These are phyloP conservation scores for Euproctis similis DNA, from an alignment of 2,888 invertebrate species.

Conservation along the genomic window DNA sequence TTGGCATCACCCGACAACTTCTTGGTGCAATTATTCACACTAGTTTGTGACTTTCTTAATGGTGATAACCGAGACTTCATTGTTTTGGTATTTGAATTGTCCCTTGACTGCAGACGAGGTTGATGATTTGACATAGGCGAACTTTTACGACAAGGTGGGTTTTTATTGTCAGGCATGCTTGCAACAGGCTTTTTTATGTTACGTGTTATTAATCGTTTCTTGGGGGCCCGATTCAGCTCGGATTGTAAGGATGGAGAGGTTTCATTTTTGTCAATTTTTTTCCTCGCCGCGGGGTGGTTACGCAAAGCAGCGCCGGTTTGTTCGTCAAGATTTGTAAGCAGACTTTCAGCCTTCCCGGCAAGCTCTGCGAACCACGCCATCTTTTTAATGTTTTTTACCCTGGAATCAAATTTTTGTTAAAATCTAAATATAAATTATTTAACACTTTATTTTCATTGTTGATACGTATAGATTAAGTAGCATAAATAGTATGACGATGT, in stretches of 20 bases:
- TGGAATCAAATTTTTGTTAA: too few species aligned
- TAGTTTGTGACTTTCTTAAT: constrained; percentile 30
- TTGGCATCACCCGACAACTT: constrained; percentile 36
- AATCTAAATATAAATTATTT: too few species aligned
- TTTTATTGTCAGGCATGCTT: neutral
- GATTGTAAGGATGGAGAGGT: constrained; percentile 13
- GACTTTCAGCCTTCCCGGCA: constrained; percentile 83
- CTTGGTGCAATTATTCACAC: constrained; percentile 40
- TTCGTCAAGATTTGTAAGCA: constrained; percentile 84
- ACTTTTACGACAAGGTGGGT: constrained; percentile 10
- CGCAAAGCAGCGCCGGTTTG: constrained; percentile 81
- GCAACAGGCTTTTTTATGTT: constrained; percentile 25
- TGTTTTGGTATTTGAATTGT: constrained; percentile 21
- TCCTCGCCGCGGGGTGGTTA: constrained; percentile 42
- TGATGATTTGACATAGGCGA: constrained; percentile 25
- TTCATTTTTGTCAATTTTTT: constrained; percentile 33
- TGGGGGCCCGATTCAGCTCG: constrained; percentile 33
- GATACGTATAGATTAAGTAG: too few species aligned
- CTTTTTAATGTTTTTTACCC: constrained; percentile 26
- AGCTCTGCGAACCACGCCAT: constrained; percentile 86
- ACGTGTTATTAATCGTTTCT: constrained; percentile 20
- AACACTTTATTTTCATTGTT: too few species aligned
- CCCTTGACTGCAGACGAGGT: constrained; percentile 25
- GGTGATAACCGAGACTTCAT: constrained; percentile 26
- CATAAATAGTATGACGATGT: too few species aligned